These are phyloP conservation scores for Epinotia ramella DNA, from an alignment of 2,888 invertebrate genomes.

Conservation along the genomic window DNA sequence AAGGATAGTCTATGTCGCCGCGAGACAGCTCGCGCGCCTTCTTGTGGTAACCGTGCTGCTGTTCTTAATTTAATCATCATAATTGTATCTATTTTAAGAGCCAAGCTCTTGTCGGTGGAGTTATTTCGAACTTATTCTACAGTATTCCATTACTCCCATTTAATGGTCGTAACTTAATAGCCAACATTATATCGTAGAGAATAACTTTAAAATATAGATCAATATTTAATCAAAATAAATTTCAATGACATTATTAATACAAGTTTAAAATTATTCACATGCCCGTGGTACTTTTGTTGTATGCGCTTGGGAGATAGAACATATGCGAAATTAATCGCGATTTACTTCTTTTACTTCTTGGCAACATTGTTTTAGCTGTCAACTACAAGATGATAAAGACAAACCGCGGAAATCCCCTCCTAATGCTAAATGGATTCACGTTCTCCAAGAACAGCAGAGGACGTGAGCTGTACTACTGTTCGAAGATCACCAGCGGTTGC, in stretches of 20 bases:
- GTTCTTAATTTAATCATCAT: no score
- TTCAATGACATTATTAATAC: constrained; percentile 7
- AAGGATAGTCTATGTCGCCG: no score
- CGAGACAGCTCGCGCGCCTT: no score
- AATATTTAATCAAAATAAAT: constrained; percentile 6
- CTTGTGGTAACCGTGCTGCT: no score
- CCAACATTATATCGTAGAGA: background rate
- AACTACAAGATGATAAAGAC: constrained; percentile 28
- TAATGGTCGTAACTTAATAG: background rate
- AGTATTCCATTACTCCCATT: no score
- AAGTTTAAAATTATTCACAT: background rate
- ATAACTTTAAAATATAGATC: background rate
- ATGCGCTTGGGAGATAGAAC: background rate
- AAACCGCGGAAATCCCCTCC: constrained; percentile 14
- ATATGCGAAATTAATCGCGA: no score
- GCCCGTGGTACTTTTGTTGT: background rate
- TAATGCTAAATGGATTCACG: constrained; percentile 38
- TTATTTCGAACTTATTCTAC: no score
- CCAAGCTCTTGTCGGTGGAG: no score
- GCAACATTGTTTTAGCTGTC: constrained; percentile 10
- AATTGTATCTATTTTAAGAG: no score
- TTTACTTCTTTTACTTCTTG: background rate
- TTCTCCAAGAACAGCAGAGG: constrained; percentile 26
- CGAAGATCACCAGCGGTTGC: constrained; percentile 23
- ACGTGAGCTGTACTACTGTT: constrained; percentile 32